phyloP scores from a whole-genome alignment of 1,140 invertebrate genomes.

The Tribolium madens region DNA sequence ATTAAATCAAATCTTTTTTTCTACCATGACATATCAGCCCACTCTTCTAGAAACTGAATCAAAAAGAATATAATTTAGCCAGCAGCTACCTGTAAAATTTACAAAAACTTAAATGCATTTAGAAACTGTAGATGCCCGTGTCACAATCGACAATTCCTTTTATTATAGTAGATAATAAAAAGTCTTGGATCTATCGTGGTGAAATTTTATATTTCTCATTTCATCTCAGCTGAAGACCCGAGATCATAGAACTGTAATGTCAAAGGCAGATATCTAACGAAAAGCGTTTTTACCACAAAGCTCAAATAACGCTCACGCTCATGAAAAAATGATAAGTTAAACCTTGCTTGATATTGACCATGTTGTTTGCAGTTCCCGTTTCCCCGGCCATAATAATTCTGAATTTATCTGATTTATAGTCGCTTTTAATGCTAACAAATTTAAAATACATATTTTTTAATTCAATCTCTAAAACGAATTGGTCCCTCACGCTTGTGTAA shows the following conservation, averaged over 20 bases:
- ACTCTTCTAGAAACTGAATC: no score
- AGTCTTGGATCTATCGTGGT: not conserved
- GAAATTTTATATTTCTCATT: constrained; percentile 17
- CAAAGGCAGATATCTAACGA: constrained; percentile 17
- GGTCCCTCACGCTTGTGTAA: not conserved
- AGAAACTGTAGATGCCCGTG: not conserved
- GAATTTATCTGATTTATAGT: constrained; percentile 2
- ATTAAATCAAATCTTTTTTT: no score
- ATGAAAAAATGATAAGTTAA: constrained; percentile 13
- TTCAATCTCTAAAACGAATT: not conserved
- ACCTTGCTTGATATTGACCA: constrained; percentile 5
- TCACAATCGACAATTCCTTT: not conserved
- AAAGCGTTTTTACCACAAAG: constrained; percentile 17
- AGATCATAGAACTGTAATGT: constrained; percentile 21
- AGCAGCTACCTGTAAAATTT: no score
- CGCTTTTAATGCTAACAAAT: not conserved
- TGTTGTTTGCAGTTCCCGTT: not conserved
- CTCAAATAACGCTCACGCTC: constrained; percentile 8
- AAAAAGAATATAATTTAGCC: no score
- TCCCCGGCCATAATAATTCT: not conserved
- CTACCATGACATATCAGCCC: no score
- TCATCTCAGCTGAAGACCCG: not conserved
- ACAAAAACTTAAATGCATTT: not conserved
- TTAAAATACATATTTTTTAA: not conserved
- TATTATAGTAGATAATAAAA: constrained; percentile 16